These are phyloP conservation scores for Drosophila sordidula DNA, from an alignment of 2,888 invertebrate genomes.

Conservation along the genomic window DNA sequence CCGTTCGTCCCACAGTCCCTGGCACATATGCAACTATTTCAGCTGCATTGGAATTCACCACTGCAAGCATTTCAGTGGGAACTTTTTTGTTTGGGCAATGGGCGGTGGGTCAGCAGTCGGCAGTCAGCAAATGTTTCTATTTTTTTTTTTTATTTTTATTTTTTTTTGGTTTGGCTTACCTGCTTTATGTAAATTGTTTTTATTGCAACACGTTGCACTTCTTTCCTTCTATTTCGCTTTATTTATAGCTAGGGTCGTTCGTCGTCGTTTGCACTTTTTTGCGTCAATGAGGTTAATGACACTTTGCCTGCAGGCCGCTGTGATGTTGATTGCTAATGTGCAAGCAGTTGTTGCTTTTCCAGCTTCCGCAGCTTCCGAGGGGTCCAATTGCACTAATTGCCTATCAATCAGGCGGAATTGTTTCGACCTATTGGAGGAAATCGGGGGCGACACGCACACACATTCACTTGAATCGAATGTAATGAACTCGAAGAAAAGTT, in stretches of 20 bases:
- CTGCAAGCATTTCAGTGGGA: conserved; percentile 19
- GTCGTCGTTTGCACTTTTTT: conserved; percentile 43
- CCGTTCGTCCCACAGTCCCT: conserved; percentile 25
- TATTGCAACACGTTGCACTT: conserved; percentile 80
- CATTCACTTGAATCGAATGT: conserved; percentile 72
- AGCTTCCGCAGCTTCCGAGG: conserved; percentile 30
- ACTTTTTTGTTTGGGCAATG: conserved; percentile 10
- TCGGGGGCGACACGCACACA: conserved; percentile 17
- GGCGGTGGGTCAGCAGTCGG: background rate
- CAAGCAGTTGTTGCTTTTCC: conserved; percentile 43
- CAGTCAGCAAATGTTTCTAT: conserved; percentile 26
- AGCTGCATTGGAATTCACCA: conserved; percentile 68
- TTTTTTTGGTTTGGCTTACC: conserved; percentile 53
- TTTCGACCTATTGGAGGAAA: conserved; percentile 32
- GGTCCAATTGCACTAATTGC: conserved; percentile 66
- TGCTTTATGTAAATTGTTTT: conserved; percentile 77
- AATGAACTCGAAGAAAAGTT: conserved; percentile 73
- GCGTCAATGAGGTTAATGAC: conserved; percentile 79
- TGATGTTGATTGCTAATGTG: conserved; percentile 67
- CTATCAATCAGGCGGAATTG: conserved; percentile 69
- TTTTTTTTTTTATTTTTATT: conserved; percentile 14
- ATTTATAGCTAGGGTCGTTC: conserved; percentile 31
- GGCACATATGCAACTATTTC: conserved; percentile 47
- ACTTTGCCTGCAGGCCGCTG: conserved; percentile 58
- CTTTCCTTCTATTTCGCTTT: conserved; percentile 29